Base-by-base conservation (phyloP, 2,888 invertebrate species). In the Leptura quadrifasciata region DNA sequence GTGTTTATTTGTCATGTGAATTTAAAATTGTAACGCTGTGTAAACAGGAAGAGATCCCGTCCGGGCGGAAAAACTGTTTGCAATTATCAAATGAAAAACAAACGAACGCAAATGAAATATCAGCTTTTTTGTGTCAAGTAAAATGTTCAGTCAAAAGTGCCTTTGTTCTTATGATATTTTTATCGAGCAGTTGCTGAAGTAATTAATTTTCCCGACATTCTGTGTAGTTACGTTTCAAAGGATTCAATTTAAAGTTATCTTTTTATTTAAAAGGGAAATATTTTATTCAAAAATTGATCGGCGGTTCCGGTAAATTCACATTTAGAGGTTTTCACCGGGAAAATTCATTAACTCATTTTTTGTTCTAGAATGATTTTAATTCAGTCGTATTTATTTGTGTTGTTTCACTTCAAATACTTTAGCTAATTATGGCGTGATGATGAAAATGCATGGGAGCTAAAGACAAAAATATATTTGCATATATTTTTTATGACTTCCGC, bases 1-100 rank as follows among this genome's bases (percentile, higher is more conserved):
- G 47, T 47, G 47, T 47, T 47, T 47, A 47, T 47, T 47, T 47
- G 15, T n/a, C 47, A 47, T 47, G 17, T 47, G 17, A 47, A 47
- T 47, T 47, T 47, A n/a, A n/a, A 47, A 47, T 47, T 47, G 47
- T 47, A 47, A 47, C 47, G 47, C n/a, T 47, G 47, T 47, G 12
- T 6, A 47, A n/a, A 47, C 47, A 47, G n/a, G 47, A 47, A 47
- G n/a, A n/a, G 3, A 47, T 47, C 10, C 47, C 47, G 47, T 15
- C 5, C 0, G 47, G n/a, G 5, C n/a, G 2, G 6, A 47, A n/a
- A n/a, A n/a, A 47, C 39, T 39, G 39, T 15, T 39, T 39, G 12
- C 47, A 47, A 47, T 47, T 47, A 47, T 2, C 15, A 47, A 47
- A 47, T 47, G 47, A 47, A 47, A 47, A n/a, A 47, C 15, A 47